Conservation (phyloP, 2,797 vertebrate species). For the Notolepis coatsorum region DNA sequence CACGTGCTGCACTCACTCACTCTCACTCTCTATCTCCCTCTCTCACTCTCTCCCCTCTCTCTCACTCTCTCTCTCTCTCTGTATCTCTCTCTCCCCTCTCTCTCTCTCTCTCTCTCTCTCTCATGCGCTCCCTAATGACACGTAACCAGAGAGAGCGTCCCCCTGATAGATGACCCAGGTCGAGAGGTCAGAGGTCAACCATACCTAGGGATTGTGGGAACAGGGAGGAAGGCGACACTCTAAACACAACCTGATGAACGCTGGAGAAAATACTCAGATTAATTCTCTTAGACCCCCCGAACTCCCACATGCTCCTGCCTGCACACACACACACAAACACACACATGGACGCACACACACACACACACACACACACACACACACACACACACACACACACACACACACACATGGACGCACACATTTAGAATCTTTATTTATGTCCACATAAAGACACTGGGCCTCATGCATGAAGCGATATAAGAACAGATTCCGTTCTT, state of each 20-base stretch:
- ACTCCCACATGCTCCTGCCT: too few relatives aligned
- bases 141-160: neutral
- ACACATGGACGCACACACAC: neutral
- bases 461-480: too few relatives aligned
- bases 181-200: conserved; percentile 10
- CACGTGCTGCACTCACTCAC: too few relatives aligned
- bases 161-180: neutral
- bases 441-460: neutral
- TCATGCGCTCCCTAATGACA: neutral
- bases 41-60: too few relatives aligned
- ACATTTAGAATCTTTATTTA: too few relatives aligned
- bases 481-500: too few relatives aligned
- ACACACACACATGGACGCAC: neutral
- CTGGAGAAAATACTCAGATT: conserved; percentile 4
- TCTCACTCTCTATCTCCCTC: too few relatives aligned
- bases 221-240: neutral
- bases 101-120: too few relatives aligned
- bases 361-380: neutral
- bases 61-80: too few relatives aligned
- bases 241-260: neutral
- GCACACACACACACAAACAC: too few relatives aligned
- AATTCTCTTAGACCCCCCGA: neutral
- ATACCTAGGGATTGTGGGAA: neutral
- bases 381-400: neutral
- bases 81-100: too few relatives aligned